A percentile compares a stretch with the other conserved stretches of the same genome.
Evolutionary conservation across 2,888 invertebrate genomes (phyloP).

Genomic region (Drosophila rubida): DNA sequence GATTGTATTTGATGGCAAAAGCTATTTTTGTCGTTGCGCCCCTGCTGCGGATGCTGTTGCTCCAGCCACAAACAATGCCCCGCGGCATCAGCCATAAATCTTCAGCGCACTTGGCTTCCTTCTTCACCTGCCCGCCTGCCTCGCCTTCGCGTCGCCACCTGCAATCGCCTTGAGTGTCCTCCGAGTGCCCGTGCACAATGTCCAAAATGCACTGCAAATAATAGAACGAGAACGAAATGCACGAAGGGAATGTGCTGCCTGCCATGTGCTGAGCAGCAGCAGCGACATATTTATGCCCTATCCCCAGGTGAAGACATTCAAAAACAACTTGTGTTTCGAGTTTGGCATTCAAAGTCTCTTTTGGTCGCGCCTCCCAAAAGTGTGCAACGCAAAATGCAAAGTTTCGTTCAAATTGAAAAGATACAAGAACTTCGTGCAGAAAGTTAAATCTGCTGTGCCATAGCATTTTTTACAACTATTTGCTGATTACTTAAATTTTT

Average conservation of each 20-base stretch:
- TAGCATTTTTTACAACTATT: not conserved
- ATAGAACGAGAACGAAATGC: conserved; percentile 42
- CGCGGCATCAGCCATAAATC: conserved; percentile 70
- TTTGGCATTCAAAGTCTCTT: not conserved
- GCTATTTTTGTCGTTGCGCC: conserved; percentile 2
- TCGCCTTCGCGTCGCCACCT: conserved; percentile 16
- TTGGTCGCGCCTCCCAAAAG: not conserved
- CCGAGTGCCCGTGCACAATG: conserved; percentile 60
- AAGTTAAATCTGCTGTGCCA: not conserved
- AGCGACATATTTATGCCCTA: conserved; percentile 61
- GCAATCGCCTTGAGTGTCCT: conserved; percentile 71
- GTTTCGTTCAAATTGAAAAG: too few relatives aligned
- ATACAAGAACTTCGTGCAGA: not conserved
- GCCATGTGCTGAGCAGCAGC: conserved; percentile 10
- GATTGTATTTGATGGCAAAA: conserved; percentile 74
- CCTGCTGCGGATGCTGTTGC: not conserved
- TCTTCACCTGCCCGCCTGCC: not conserved
- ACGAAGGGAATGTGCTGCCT: conserved; percentile 20
- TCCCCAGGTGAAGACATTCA: conserved; percentile 36
- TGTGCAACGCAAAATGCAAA: not conserved
- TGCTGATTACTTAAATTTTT: not conserved
- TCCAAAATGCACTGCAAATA: conserved; percentile 72
- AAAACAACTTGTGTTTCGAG: conserved; percentile 9
- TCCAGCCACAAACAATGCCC: conserved; percentile 26
- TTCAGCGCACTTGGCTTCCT: conserved; percentile 68